Conservation (phyloP, 2,113 vertebrate species). For the Brachirus orientalis region DNA sequence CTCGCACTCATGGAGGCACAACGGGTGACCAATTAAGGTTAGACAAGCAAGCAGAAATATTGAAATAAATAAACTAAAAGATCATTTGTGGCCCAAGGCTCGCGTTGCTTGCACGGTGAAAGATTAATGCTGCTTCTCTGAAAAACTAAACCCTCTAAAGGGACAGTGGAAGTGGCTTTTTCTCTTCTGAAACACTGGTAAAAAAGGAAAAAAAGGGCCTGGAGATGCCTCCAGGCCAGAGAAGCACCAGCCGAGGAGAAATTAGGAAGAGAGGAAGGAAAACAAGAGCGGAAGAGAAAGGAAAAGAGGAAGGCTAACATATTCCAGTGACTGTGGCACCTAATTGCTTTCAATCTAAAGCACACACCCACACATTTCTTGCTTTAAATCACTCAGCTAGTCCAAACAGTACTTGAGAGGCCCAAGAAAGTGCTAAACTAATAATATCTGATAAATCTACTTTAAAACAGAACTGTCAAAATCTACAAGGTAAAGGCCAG, state of each 20-base stretch:
- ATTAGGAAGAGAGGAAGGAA: slow-evolving; percentile 3
- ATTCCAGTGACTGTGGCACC: slow-evolving; percentile 30
- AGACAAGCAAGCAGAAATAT: slow-evolving; percentile 65
- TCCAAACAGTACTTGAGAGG: not conserved
- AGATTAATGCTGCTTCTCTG: slow-evolving; percentile 76
- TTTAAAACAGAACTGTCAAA: not conserved
- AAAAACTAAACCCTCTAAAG: slow-evolving; percentile 70
- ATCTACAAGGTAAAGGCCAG: not conserved
- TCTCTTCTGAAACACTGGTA: slow-evolving; percentile 67
- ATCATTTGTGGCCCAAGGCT: slow-evolving; percentile 73
- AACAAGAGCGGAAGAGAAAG: slow-evolving; percentile 14
- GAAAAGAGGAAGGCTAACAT: slow-evolving; percentile 18
- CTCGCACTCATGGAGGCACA: slow-evolving; percentile 14
- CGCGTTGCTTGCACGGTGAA: slow-evolving; percentile 63
- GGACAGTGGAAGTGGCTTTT: slow-evolving; percentile 69
- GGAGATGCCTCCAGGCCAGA: slow-evolving; percentile 60
- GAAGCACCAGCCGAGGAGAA: slow-evolving; percentile 18
- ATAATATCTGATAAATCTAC: not conserved
- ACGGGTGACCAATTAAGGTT: slow-evolving; percentile 55
- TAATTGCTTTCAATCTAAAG: slow-evolving; percentile 29
- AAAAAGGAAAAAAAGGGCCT: slow-evolving; percentile 61
- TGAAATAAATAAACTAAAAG: slow-evolving; percentile 81
- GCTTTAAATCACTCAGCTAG: slow-evolving; percentile 15
- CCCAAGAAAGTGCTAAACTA: not conserved
- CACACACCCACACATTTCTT: slow-evolving; percentile 16